These are phyloP conservation scores for Scaptomyza polygonia DNA, from an alignment of 2,888 invertebrate genomes.

Conservation along the genomic window DNA sequence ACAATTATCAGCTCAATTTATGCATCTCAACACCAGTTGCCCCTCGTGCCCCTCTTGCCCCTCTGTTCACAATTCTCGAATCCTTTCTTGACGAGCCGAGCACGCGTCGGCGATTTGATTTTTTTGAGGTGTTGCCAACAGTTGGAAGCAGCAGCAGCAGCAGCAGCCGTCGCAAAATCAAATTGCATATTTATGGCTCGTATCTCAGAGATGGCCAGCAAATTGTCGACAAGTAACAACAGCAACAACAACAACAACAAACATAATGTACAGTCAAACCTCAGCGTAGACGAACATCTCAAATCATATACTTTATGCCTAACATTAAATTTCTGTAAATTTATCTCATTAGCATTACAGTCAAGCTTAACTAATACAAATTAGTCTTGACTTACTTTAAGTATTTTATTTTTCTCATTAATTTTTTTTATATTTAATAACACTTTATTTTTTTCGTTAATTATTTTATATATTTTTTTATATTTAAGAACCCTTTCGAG, in stretches of 20 bases:
- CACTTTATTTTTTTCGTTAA: too few relatives aligned
- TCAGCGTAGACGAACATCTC: background rate
- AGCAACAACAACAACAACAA: background rate
- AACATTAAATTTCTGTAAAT: too few relatives aligned
- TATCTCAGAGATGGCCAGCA: constrained; percentile 29
- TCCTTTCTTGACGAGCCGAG: constrained; percentile 4
- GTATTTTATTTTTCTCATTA: too few relatives aligned
- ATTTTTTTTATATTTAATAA: too few relatives aligned
- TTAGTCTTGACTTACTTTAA: too few relatives aligned
- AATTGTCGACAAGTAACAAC: constrained; percentile 9
- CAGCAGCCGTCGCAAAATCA: constrained; percentile 57
- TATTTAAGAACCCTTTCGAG: too few relatives aligned
- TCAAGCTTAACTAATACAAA: too few relatives aligned
- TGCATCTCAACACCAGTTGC: constrained; percentile 29
- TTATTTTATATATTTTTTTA: too few relatives aligned
- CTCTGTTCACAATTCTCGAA: background rate
- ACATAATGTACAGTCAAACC: constrained; percentile 1
- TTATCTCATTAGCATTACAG: too few relatives aligned
- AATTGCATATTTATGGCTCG: constrained; percentile 75
- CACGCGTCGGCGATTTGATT: constrained; percentile 51
- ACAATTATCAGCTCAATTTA: constrained; percentile 49
- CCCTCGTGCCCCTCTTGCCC: background rate
- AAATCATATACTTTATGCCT: too few relatives aligned
- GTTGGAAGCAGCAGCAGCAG: constrained; percentile 29
- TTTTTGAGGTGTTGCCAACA: constrained; percentile 55